Base-by-base conservation (phyloP, 1,140 invertebrate genomes). In the Pararge aegeria region DNA sequence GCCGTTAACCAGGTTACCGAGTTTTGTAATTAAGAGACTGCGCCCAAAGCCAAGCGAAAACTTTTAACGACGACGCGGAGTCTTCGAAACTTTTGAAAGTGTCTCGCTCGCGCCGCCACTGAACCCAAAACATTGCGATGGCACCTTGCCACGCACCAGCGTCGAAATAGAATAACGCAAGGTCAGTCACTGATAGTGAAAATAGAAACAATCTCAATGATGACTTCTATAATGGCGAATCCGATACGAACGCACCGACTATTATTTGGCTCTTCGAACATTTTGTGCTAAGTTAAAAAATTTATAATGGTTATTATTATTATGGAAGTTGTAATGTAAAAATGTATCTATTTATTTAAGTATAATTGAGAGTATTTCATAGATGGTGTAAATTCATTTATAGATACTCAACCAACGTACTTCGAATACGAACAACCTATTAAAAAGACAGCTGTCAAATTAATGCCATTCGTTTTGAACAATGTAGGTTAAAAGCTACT, bases 1-100 rank as follows among this genome's bases (percentile, higher is more conserved):
- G 80, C 83, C 72, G 66, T 84, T 89, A 86, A 79, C 87, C 87
- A 62, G 80, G 77, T 89, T 88, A 80, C 78, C 76, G 75, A 68
- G 71, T 80, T 82, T 85, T 72, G 64, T 81, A 81, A 86, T 85
- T 78, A 81, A 80, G 74, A 78, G 30, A 34, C 30, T 58, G 68
- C 66, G 65, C 62, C 46, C 40, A 63, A 56, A 64, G 64, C 54
- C 54, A 57, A 60, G 46, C 56, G 56, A 16, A 30, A 44, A 48
- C 54, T 46, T 61, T 13, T 50, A 24, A 44, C 54, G 38, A 15
- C n/a, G 38, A 51, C 49, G 40, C 49, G 30, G 50, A 51, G 50
- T 48, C 54, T 29, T 50, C 20, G 70, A 82, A 84, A 84, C 81
- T 86, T 29, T 54, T 37, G 70, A 82, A 84, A 84, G 83, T 86